Evolutionary conservation across 2,888 invertebrate genomes (phyloP).

Genomic region (Syrista parreyssii): DNA sequence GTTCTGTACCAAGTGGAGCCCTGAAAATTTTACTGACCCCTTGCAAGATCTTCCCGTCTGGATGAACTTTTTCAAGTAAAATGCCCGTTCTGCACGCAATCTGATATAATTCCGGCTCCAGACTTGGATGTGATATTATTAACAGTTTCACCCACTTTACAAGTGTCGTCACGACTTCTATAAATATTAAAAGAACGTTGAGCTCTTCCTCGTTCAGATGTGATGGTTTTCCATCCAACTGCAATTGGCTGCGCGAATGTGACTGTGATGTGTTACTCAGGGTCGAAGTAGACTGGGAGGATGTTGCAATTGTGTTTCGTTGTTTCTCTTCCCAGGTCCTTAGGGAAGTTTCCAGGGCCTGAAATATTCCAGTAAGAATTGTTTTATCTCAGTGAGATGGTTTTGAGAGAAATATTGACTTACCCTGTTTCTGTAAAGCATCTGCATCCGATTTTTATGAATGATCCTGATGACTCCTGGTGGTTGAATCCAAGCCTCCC

Average conservation of each 20-base stretch:
- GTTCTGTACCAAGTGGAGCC: neutral
- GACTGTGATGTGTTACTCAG: constrained; percentile 45
- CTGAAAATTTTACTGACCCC: constrained; percentile 67
- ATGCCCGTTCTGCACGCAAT: constrained; percentile 79
- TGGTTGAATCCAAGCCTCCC: constrained; percentile 98
- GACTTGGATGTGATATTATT: constrained; percentile 75
- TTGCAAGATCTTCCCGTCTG: constrained; percentile 83
- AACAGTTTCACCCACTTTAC: constrained; percentile 83
- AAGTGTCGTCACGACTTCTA: constrained; percentile 86
- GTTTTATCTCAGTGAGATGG: constrained; percentile 1
- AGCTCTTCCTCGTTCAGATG: constrained; percentile 75
- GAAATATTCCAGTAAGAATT: constrained; percentile 21
- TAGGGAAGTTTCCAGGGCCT: constrained; percentile 89
- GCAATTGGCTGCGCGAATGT: constrained; percentile 38
- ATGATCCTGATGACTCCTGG: constrained; percentile 96
- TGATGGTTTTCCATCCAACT: constrained; percentile 69
- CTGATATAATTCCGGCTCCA: constrained; percentile 81
- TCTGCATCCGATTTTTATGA: constrained; percentile 97
- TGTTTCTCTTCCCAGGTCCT: constrained; percentile 90
- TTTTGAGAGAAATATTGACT: constrained; percentile 29
- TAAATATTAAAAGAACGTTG: constrained; percentile 78
- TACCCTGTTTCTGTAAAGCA: constrained; percentile 90
- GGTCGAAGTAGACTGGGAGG: constrained; percentile 53
- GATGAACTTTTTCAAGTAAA: constrained; percentile 80
- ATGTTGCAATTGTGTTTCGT: constrained; percentile 66